Base-by-base conservation (phyloP, 2,113 vertebrate species). In the Girardinichthys multiradiatus region DNA sequence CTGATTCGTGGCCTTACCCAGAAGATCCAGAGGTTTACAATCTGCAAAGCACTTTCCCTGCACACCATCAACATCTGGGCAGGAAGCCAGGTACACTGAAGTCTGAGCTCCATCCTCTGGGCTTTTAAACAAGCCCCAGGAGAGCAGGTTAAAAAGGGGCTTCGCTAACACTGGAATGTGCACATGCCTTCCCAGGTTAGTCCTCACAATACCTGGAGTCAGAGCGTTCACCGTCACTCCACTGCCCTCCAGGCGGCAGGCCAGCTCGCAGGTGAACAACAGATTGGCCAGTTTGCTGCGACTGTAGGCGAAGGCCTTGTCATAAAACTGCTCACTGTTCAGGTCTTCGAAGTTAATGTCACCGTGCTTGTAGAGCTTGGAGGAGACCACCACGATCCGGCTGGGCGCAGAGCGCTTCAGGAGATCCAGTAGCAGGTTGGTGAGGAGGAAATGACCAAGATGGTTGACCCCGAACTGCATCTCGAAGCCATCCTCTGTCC, bases 211-310 rank as follows among this genome's bases (percentile, higher is more conserved):
- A 26, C 76, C 76, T 0, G 68, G 68, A n/a, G 76, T 77, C 0
- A 77, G 35, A 28, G 76, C 61, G 0, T 77, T 77, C 29, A 3
- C 76, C 3, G 68, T 77, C 30, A 77, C 76, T 2, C 68, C 62
- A 6, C 76, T 77, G 54, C 62, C 76, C 68, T 77, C 30, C 76
- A 77, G 68, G 13, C 76, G 76, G 15, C 26, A 30, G 2, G 68
- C 68, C 57, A 77, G 68, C 68, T 77, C 68, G 11, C 68, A 19
- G 62, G 61, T 51, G 62, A 77, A 77, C 76, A 77, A 39, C 27
- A 77, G 68, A 68, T 77, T 77, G 39, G 76, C 76, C 58, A 77
- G 68, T 29, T 77, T 77, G 68, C 76, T 77, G 37, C 76, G 76
- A 24, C 37, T 26, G 62, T 77, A 77, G 37, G 76, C 76, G 24